phyloP scores from a whole-genome alignment of 64 coral and sea anemone genomes.

The Montipora foliosa region DNA sequence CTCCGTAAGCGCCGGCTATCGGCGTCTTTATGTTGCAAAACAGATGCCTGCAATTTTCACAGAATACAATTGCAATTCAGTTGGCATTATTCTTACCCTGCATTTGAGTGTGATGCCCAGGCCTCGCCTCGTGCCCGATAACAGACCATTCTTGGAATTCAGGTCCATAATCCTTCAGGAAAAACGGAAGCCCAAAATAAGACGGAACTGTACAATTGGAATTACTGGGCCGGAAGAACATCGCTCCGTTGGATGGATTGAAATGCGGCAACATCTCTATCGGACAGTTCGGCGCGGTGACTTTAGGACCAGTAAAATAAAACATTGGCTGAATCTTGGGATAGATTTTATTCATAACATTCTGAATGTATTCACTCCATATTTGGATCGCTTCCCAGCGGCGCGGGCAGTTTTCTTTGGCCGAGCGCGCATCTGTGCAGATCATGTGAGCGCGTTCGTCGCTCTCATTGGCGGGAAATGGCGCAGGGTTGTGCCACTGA shows the following conservation, averaged over 20 bases:
- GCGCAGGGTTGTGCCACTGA: slow-evolving; percentile 71
- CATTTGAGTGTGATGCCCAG: slow-evolving; percentile 91
- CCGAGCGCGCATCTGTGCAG: slow-evolving; percentile 40
- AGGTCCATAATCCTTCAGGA: slow-evolving; percentile 77
- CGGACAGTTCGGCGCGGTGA: slow-evolving; percentile 77
- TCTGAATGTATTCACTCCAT: slow-evolving; percentile 69
- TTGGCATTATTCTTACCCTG: slow-evolving; percentile 62
- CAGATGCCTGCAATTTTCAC: too few relatives aligned
- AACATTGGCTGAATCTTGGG: slow-evolving; percentile 78
- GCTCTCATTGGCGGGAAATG: slow-evolving; percentile 86
- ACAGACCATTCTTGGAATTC: slow-evolving; percentile 97
- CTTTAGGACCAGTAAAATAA: slow-evolving; percentile 80
- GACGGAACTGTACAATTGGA: slow-evolving; percentile 47
- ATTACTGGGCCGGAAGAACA: slow-evolving; percentile 76
- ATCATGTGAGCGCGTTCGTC: slow-evolving; percentile 67
- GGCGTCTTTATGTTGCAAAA: too few relatives aligned
- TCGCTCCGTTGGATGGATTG: slow-evolving; percentile 87
- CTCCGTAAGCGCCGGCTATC: too few relatives aligned
- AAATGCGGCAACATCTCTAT: slow-evolving; percentile 78
- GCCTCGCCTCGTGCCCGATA: slow-evolving; percentile 81
- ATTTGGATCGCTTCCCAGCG: slow-evolving; percentile 82
- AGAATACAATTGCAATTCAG: too few relatives aligned
- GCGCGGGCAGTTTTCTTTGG: slow-evolving; percentile 73
- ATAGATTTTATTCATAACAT: slow-evolving; percentile 70
- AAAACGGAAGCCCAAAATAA: slow-evolving; percentile 85